Percentiles rank a stretch among this genome's conserved stretches.
These are phyloP conservation scores for Anadara kagoshimensis DNA, from an alignment of 1,140 invertebrate species.

Conservation along the genomic window DNA sequence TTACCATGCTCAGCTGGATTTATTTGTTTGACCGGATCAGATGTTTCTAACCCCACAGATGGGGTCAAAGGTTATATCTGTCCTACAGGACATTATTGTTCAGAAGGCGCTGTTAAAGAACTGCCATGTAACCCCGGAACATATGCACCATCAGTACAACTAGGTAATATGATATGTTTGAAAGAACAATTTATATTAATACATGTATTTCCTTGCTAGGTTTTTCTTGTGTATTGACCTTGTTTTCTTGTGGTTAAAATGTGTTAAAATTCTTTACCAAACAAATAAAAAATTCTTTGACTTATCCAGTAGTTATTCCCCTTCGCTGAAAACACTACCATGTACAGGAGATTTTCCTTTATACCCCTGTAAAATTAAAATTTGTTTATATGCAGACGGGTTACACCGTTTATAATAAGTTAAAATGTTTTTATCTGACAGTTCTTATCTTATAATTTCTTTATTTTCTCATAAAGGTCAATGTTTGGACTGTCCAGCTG, in stretches of 20 bases:
- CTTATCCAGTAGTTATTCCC: no score
- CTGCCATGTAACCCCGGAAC: conserved; percentile 59
- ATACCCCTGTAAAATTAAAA: no score
- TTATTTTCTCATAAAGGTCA: conserved; percentile 39
- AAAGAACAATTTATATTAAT: neutral
- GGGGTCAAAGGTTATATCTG: conserved; percentile 66
- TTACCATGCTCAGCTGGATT: conserved; percentile 64
- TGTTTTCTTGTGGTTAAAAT: no score
- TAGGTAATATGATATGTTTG: conserved; percentile 37
- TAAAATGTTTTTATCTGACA: no score
- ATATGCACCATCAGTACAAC: conserved; percentile 51
- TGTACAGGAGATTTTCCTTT: no score
- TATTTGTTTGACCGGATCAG: conserved; percentile 67
- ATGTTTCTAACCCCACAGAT: conserved; percentile 60
- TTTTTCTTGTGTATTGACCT: no score
- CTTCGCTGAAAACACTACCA: no score
- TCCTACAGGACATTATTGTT: conserved; percentile 67
- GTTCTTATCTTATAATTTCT: neutral
- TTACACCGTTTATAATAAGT: no score
- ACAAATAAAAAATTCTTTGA: no score
- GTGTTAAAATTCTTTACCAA: no score
- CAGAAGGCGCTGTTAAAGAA: conserved; percentile 55
- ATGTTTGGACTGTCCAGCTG: conserved; percentile 57
- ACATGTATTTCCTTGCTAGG: no score
- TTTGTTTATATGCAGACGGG: no score